These are phyloP conservation scores for Caenorhabditis inopinata DNA, from an alignment of 1,140 invertebrate genomes.

Conservation along the genomic window DNA sequence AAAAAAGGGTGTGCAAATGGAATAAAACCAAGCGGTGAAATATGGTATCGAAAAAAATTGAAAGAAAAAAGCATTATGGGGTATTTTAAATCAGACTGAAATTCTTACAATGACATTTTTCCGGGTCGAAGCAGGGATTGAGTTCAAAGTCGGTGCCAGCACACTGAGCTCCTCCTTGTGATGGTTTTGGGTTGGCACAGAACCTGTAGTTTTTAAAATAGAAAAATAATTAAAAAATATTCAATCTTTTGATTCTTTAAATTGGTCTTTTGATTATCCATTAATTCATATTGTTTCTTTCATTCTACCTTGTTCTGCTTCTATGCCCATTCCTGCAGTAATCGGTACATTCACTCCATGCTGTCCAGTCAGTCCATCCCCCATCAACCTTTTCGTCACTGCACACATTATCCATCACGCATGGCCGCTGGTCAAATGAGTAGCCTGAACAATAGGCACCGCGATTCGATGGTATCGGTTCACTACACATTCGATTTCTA, in stretches of 20 bases:
- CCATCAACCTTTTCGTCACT: slow-evolving; percentile 61
- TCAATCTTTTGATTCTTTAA: too few species aligned
- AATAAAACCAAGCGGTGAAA: not conserved
- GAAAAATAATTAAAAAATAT: too few species aligned
- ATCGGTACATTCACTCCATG: slow-evolving; percentile 67
- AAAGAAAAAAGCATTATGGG: not conserved
- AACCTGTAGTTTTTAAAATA: slow-evolving; percentile 70
- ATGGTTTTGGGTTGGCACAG: slow-evolving; percentile 81
- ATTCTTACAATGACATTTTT: slow-evolving; percentile 67
- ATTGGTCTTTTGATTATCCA: not conserved
- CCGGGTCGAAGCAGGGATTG: slow-evolving; percentile 67
- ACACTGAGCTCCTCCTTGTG: slow-evolving; percentile 74
- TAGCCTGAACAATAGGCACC: slow-evolving; percentile 72
- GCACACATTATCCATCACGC: slow-evolving; percentile 73
- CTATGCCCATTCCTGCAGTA: slow-evolving; percentile 67
- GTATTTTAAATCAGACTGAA: not conserved
- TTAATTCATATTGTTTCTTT: not conserved
- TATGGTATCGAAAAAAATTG: too few species aligned
- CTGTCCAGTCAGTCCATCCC: slow-evolving; percentile 67
- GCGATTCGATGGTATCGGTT: slow-evolving; percentile 65
- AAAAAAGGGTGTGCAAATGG: not conserved
- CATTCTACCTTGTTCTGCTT: slow-evolving; percentile 58
- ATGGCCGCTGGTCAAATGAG: slow-evolving; percentile 73
- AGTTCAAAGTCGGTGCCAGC: slow-evolving; percentile 65
- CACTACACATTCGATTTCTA: slow-evolving; percentile 71